Evolutionary conservation across 2,113 vertebrate species (phyloP).

Genomic region (Empidonax traillii): DNA sequence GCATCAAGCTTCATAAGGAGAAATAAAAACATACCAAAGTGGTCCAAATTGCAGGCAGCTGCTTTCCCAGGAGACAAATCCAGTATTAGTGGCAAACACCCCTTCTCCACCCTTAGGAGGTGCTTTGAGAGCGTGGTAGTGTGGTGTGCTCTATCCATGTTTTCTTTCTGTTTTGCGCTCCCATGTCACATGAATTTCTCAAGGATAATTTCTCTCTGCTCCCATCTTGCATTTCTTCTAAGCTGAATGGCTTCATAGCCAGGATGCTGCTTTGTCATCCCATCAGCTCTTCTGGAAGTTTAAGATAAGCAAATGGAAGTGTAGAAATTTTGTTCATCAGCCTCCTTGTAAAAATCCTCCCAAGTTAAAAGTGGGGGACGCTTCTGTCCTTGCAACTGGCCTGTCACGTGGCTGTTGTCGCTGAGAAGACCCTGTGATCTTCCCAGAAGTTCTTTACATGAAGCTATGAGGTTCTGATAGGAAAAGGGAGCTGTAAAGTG

Average conservation of each 20-base stretch:
- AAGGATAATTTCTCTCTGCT: background rate
- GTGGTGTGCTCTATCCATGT: background rate
- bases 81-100: background rate
- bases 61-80: background rate
- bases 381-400: background rate
- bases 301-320: background rate
- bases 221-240: background rate
- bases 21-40: background rate
- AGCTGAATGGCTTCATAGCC: background rate
- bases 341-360: background rate
- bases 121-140: background rate
- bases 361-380: background rate
- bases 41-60: background rate
- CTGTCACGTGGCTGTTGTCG: fast-evolving
- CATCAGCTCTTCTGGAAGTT: background rate
- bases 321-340: background rate
- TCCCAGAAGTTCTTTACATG: background rate
- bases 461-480: background rate
- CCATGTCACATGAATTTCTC: background rate
- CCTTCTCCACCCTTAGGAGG: background rate
- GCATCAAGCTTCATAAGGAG: background rate
- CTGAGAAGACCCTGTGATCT: background rate
- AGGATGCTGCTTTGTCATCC: background rate
- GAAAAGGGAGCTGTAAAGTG: background rate
- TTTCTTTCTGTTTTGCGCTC: background rate